Evolutionary conservation across 2,888 invertebrate species (phyloP).

Genomic region (Nasonia oneida): DNA sequence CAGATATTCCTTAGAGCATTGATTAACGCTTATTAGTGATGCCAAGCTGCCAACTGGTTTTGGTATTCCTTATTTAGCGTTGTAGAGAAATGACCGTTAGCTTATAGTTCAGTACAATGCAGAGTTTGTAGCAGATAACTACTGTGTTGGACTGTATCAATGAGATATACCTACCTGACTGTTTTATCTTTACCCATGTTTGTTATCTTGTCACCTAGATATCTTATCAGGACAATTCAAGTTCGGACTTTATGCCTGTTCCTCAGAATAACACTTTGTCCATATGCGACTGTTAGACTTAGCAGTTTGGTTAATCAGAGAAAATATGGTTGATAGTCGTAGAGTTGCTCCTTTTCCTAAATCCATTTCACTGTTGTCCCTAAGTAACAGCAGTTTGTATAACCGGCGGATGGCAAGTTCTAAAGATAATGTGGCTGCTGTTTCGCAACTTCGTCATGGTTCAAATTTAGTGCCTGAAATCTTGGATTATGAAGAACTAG

Average conservation of each 20-base stretch:
- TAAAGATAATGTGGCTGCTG: constrained; percentile 35
- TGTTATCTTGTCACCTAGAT: constrained; percentile 41
- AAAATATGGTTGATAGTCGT: constrained; percentile 63
- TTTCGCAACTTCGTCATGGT: background rate
- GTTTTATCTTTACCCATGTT: constrained; percentile 23
- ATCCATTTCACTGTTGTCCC: constrained; percentile 68
- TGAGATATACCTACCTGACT: background rate
- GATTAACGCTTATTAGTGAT: constrained; percentile 53
- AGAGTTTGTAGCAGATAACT: constrained; percentile 8
- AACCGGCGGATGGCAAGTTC: constrained; percentile 70
- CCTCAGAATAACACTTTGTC: background rate
- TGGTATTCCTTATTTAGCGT: constrained; percentile 10
- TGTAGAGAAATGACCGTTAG: background rate
- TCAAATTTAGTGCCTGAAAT: constrained; percentile 20
- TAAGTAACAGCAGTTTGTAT: constrained; percentile 72
- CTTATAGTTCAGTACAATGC: background rate
- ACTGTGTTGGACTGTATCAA: background rate
- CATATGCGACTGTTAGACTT: background rate
- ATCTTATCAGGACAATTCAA: constrained; percentile 45
- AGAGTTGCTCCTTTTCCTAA: constrained; percentile 66
- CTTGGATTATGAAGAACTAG: constrained; percentile 57
- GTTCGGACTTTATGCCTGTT: constrained; percentile 12
- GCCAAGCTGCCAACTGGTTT: constrained; percentile 37
- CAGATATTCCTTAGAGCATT: constrained; percentile 35
- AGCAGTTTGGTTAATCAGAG: constrained; percentile 17